Conservation (phyloP, 2,888 invertebrate species). For the Cosmopolites sordidus region DNA sequence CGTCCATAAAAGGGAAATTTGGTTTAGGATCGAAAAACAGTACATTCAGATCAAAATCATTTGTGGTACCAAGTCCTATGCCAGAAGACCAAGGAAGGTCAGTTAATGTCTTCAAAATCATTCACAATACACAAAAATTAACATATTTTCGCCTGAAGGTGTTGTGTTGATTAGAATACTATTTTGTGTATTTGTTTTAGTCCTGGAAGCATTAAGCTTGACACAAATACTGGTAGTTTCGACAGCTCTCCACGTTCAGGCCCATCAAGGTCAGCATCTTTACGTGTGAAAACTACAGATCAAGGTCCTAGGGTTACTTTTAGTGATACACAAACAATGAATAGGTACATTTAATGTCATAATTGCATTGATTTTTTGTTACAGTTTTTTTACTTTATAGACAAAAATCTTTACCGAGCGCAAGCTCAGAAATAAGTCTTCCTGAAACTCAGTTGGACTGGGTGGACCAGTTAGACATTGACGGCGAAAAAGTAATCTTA, state of each 20-base stretch:
- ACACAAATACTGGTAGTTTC: conserved; percentile 51
- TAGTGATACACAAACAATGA: conserved; percentile 57
- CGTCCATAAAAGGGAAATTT: conserved; percentile 74
- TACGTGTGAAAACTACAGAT: conserved; percentile 53
- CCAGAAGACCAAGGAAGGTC: conserved; percentile 53
- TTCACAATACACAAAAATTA: no score
- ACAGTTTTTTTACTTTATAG: conserved; percentile 46
- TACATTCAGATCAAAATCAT: conserved; percentile 71
- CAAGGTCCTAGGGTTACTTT: conserved; percentile 58
- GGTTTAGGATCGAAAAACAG: conserved; percentile 59
- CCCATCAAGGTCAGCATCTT: conserved; percentile 67
- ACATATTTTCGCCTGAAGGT: no score
- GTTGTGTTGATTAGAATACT: background rate
- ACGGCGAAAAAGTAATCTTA: conserved; percentile 61
- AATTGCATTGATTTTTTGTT: no score
- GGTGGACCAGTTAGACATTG: conserved; percentile 60
- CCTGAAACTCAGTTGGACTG: conserved; percentile 56
- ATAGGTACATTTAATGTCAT: conserved; percentile 44
- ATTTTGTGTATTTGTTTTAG: conserved; percentile 30
- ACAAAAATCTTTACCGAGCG: conserved; percentile 76
- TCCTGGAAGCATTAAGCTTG: conserved; percentile 52
- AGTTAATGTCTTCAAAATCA: background rate
- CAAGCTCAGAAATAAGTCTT: conserved; percentile 63
- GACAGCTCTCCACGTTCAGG: conserved; percentile 72
- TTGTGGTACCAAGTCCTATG: conserved; percentile 66